Conservation (phyloP, 2,113 vertebrate genomes). For the Columba livia region DNA sequence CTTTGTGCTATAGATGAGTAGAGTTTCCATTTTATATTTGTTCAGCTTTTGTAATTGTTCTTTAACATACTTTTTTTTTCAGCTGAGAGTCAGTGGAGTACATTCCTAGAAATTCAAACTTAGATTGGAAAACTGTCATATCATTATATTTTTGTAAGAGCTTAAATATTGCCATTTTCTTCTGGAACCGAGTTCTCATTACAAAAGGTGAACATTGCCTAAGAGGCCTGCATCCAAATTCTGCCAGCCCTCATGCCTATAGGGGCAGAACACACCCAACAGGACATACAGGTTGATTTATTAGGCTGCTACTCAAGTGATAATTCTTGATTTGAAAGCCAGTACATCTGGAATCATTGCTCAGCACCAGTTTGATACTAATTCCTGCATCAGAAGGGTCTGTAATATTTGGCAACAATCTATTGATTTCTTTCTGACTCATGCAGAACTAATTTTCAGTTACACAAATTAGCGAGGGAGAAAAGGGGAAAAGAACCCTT, state of each 20-base stretch:
- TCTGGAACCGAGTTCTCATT: not conserved
- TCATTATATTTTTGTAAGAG: not conserved
- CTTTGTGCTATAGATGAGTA: not conserved
- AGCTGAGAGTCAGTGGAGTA: not conserved
- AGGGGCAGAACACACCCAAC: not conserved
- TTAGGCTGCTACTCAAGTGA: not conserved
- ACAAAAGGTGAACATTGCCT: not conserved
- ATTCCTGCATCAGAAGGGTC: not conserved
- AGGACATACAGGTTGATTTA: not conserved
- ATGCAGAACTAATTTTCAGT: constrained; percentile 28
- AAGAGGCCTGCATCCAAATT: not conserved
- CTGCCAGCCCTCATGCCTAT: not conserved
- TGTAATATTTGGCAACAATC: not conserved
- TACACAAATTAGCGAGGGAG: constrained; percentile 8
- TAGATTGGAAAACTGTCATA: not conserved
- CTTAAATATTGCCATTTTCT: not conserved
- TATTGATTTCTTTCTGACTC: not conserved
- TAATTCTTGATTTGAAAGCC: not conserved
- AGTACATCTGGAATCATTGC: not conserved
- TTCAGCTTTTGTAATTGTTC: not conserved
- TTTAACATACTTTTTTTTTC: not conserved
- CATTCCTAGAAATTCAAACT: not conserved
- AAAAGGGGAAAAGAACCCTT: not conserved
- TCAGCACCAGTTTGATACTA: not conserved
- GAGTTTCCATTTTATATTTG: not conserved